Evolutionary conservation across 2,113 vertebrate species (phyloP).

Genomic region (Callipepla squamata): DNA sequence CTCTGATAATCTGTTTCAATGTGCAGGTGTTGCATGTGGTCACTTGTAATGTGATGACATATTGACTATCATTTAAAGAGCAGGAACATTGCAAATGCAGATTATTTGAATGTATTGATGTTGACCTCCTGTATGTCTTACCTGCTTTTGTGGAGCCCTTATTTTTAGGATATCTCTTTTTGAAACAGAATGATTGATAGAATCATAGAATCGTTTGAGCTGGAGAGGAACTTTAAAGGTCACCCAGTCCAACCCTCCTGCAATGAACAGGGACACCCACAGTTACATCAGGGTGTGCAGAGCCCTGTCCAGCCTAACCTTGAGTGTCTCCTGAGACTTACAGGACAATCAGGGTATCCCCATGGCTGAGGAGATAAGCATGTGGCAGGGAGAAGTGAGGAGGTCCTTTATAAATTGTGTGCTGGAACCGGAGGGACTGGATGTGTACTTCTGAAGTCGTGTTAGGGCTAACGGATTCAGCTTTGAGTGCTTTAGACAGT

Average conservation of each 20-base stretch:
- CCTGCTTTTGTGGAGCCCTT: not conserved
- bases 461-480: not conserved
- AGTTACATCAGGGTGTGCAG: too few species aligned
- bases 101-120: not conserved
- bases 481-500: not conserved
- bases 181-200: not conserved
- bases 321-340: too few species aligned
- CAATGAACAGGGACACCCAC: too few species aligned
- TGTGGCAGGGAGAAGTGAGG: not conserved
- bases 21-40: not conserved
- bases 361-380: not conserved
- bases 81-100: not conserved
- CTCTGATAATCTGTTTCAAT: not conserved
- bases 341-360: not conserved
- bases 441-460: accelerated
- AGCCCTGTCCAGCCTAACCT: too few species aligned
- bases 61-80: not conserved
- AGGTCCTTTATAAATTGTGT: not conserved
- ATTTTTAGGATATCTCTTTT: not conserved
- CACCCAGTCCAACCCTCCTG: too few species aligned
- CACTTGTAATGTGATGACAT: not conserved
- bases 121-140: not conserved
- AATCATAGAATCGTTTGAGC: too few species aligned
- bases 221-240: too few species aligned
- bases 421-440: not conserved